Percentiles rank a stretch among this genome's conserved stretches.
Evolutionary conservation across 1,140 invertebrate species (phyloP).

Genomic region (Reticulitermes speratus): DNA sequence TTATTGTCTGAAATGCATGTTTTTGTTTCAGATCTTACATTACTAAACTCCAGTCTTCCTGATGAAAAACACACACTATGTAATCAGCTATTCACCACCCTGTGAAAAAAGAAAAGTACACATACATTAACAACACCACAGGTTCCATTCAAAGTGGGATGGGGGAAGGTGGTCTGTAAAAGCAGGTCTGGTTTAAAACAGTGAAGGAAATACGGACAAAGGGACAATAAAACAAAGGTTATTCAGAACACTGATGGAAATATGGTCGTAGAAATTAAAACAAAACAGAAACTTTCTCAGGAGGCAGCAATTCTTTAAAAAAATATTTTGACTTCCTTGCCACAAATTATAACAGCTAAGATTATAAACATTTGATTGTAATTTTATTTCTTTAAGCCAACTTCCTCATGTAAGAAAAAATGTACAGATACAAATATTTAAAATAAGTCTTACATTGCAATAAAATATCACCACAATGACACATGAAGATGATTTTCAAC

Average conservation of each 20-base stretch:
- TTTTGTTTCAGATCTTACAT: background rate
- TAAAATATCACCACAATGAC: conserved; percentile 12
- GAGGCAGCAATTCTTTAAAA: background rate
- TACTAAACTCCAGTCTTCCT: background rate
- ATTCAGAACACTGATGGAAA: too few species aligned
- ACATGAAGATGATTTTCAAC: background rate
- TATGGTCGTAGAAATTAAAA: background rate
- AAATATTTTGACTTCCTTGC: background rate
- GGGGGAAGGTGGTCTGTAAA: background rate
- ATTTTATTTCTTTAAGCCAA: conserved; percentile 17
- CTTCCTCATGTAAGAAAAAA: background rate
- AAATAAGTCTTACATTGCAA: background rate
- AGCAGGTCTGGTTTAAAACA: background rate
- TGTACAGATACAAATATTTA: background rate
- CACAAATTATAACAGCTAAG: background rate
- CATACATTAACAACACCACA: background rate
- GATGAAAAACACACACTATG: background rate
- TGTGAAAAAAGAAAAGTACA: conserved; percentile 6
- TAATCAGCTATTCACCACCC: conserved; percentile 9
- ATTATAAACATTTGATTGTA: background rate
- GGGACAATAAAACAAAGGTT: too few species aligned
- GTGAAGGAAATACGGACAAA: background rate
- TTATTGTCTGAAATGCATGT: background rate
- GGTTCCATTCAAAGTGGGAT: background rate
- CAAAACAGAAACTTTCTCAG: background rate